Evolutionary conservation across 2,113 vertebrate genomes (phyloP).

Genomic region (Cyrtonyx montezumae): DNA sequence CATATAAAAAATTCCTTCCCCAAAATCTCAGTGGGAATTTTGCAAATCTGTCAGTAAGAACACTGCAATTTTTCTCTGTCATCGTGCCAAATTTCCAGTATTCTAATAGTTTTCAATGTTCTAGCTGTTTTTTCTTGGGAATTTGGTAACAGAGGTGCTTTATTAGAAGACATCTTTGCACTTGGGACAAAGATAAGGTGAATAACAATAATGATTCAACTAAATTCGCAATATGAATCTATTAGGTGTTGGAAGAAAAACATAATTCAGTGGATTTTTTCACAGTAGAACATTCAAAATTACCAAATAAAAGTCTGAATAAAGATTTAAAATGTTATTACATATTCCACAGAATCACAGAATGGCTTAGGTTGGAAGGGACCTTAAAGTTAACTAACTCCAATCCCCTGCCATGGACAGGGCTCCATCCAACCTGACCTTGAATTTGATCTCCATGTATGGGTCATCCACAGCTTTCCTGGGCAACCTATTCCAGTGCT

Average conservation of each 20-base stretch:
- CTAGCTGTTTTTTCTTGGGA: not conserved
- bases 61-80: not conserved
- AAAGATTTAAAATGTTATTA: not conserved
- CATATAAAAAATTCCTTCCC: not conserved
- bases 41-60: not conserved
- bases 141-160: slow-evolving; percentile 17
- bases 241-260: slow-evolving; percentile 12
- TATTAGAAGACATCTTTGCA: not conserved
- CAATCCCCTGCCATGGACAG: no score
- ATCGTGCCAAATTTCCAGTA: not conserved
- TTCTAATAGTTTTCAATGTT: not conserved
- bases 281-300: not conserved
- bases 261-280: not conserved
- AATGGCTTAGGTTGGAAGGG: not conserved
- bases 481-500: no score
- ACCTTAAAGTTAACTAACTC: not conserved
- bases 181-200: not conserved
- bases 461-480: no score
- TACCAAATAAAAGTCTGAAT: not conserved
- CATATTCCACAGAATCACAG: not conserved
- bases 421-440: no score
- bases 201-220: not conserved
- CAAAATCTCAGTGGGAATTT: not conserved
- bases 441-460: no score
- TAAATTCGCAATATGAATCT: not conserved